Evolutionary conservation across 1,140 invertebrate genomes (phyloP), one percentile per base, ranked within the genome.

Genomic region (Hylaeus volcanicus): DNA sequence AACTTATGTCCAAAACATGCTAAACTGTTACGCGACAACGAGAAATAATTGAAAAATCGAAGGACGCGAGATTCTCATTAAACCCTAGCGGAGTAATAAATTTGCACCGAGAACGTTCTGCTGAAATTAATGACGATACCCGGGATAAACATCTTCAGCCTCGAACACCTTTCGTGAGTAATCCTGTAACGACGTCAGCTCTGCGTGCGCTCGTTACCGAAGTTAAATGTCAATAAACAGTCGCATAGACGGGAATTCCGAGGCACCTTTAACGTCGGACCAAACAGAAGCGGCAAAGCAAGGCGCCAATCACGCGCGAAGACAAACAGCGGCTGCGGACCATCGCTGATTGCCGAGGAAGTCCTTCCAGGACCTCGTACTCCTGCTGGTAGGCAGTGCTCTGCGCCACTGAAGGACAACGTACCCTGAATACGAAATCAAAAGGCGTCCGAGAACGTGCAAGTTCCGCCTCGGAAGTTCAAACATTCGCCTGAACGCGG

Each of bases 241-340:
- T 75, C 71, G 79, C 58, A 51, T 76, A 82, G 77, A 79, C 76
- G 81, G 78, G 77, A 81, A 84, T 45, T 61, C n/a, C 65, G 39
- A 72, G 84, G 68, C 82, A 70, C 83, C 64, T 83, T 26, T 77
- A 75, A 86, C 82, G 84, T 55, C 78, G 71, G 82, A 81, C 86
- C 85, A 86, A 87, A 88, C 78, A 77, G 79, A 77, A 78, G 80
- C 85, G 79, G 82, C 74, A 85, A 83, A 74, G 84, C 84, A 81
- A 89, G 89, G 91, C 90, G 90, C 91, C 91, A 92, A 92, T 92
- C 91, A 91, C 90, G 90, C 88, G 90, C 90, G 89, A 91, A 91
- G 87, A 89, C 89, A 92, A 92, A 92, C 90, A 92, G 85, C 84
- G 79, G 84, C 89, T 88, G 87, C 85, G 86, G 90, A 91, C 90